These are phyloP conservation scores for Clunio marinus DNA, from an alignment of 2,888 invertebrate genomes.

Conservation along the genomic window DNA sequence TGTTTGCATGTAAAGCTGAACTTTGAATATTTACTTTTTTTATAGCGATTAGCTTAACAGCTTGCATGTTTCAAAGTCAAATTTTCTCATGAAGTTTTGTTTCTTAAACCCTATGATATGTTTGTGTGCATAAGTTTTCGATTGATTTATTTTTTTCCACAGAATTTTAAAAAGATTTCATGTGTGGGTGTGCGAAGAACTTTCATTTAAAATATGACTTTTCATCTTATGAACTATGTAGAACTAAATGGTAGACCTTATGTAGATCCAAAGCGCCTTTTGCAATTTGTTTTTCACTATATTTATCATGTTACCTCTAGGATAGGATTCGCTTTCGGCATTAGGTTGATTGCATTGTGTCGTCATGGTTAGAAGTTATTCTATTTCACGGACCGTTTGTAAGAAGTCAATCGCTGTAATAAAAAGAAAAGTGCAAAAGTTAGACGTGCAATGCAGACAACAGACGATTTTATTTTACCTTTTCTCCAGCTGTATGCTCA, in stretches of 20 bases:
- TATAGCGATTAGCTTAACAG: neutral
- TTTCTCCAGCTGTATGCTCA: constrained; percentile 77
- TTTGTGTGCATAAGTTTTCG: constrained; percentile 22
- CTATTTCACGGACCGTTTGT: constrained; percentile 29
- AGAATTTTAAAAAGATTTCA: neutral
- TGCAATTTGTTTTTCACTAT: neutral
- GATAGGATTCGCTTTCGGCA: neutral
- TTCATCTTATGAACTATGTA: neutral
- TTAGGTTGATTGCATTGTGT: constrained; percentile 10
- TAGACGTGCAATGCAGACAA: too few species aligned
- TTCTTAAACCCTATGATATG: constrained; percentile 26
- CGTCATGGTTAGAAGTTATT: constrained; percentile 4
- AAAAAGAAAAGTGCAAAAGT: too few species aligned
- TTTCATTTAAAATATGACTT: neutral
- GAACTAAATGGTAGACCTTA: neutral
- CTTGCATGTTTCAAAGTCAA: constrained; percentile 35
- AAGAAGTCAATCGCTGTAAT: constrained; percentile 65
- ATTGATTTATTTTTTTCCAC: neutral
- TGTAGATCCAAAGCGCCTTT: neutral
- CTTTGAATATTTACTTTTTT: neutral
- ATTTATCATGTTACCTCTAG: neutral
- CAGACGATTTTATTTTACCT: too few species aligned
- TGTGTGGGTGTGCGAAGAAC: too few species aligned
- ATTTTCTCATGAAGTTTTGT: constrained; percentile 30
- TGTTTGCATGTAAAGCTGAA: too few species aligned